Evolutionary conservation across 2,888 invertebrate species (phyloP), one percentile per base, ranked within the genome.

Genomic region (Mayetiola destructor): DNA sequence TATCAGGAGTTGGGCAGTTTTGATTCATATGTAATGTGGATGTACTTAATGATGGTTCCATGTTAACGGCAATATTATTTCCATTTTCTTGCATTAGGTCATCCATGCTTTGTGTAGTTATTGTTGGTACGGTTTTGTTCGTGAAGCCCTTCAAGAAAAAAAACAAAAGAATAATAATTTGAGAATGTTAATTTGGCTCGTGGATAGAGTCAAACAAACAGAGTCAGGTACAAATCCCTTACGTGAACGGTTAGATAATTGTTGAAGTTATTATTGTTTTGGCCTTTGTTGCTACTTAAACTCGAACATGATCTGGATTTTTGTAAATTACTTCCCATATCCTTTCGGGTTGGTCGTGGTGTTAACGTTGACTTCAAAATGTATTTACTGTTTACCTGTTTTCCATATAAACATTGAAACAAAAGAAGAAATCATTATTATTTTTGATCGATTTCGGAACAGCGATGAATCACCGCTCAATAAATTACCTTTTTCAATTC

Each of bases 341-440:
- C 83, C 63, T 81, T 85, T 37, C 89, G 76, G 10, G 83, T 81
- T 60, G 87, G 71, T 57, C 83, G 79, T 5, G 89, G 89, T 0
- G 89, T 89, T 59, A 90, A 67, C 0, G 89, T 88, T 42, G 87
- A 86, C 73, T 86, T 88, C 29, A 90, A 70, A 57, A 90, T 89
- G 65, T 89, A 85, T 66, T 85, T 88, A 68, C 88, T 87, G 69
- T 82, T 87, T 2, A 58, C 58, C 58, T 58, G 23, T n/a, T n/a
- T n/a, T n/a, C n/a, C n/a, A n/a, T n/a, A n/a, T 16, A 36, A 16
- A 21, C 29, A 83, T 82, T 69, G 20, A 40, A 20, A 30, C 36
- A 56, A 10, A 56, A 27, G n/a, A 53, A 5, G 3, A 9, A 10
- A 27, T 4, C 23, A 42, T 21, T 20, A 20, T 42, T 39, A 9